Conservation (phyloP, 2,113 vertebrate genomes). For the Zeus faber region DNA sequence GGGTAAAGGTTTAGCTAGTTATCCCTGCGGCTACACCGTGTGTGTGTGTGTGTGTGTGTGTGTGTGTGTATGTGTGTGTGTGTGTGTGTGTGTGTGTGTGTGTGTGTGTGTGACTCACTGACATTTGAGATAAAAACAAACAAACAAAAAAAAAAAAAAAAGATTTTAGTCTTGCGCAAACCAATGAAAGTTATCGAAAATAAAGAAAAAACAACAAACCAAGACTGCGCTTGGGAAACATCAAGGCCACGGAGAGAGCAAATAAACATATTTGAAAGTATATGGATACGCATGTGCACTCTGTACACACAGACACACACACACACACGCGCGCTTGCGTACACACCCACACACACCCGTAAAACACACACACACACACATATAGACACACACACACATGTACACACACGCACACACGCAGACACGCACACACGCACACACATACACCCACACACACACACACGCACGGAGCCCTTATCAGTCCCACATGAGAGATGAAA, state of each 20-base stretch:
- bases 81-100: too few species aligned
- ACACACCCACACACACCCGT: conserved; percentile 6
- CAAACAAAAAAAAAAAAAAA: too few species aligned
- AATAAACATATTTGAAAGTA: conserved; percentile 3
- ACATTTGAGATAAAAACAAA: conserved; percentile 35
- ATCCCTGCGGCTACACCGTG: conserved; percentile 3
- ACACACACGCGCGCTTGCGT: too few species aligned
- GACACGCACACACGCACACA: conserved; percentile 9
- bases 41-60: not conserved
- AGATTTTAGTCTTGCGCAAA: conserved; percentile 33
- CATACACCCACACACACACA: conserved; percentile 21
- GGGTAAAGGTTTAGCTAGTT: conserved; percentile 16
- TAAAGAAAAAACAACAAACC: conserved; percentile 49
- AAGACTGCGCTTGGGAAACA: conserved; percentile 28
- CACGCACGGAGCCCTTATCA: conserved; percentile 47
- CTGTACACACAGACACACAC: conserved; percentile 1
- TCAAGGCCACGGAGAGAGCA: conserved; percentile 17
- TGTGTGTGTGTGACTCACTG: conserved; percentile 22
- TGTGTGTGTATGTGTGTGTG: too few species aligned
- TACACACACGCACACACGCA: not conserved
- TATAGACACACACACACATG: not conserved
- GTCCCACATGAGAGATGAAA: conserved; percentile 61
- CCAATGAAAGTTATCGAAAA: conserved; percentile 40
- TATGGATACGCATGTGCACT: not conserved
- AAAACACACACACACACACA: not conserved